Evolutionary conservation across 2,888 invertebrate genomes (phyloP), one percentile per base, ranked within the genome.

Genomic region (Timema cristinae): DNA sequence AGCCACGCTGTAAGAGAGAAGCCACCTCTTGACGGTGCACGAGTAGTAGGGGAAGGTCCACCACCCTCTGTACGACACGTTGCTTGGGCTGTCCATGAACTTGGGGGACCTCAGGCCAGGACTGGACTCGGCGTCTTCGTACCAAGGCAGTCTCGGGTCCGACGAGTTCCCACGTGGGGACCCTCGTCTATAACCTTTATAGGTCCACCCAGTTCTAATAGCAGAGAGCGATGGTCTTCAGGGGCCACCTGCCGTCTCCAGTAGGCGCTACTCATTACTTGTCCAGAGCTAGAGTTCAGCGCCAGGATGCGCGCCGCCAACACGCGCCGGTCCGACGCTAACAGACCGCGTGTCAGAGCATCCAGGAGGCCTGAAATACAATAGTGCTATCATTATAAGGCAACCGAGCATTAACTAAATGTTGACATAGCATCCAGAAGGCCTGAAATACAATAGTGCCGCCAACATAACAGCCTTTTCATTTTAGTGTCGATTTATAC

Each of bases 21-120:
- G 85, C 95, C 95, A 95, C 74, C 89, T 87, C 76, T 88, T 87
- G 50, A 88, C 86, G 73, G 87, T 87, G 82, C 95, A 95, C 76
- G 93, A 93, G 81, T 91, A 94, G 81, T 95, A 95, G 0, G 95
- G 95, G 78, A 88, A 90, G 16, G 94, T 95, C 95, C 95, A 95
- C 90, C 92, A 92, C 48, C 94, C 92, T 78, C 88, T 84, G 74
- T 86, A 86, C 73, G 88, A 86, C 73, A 86, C 84, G 70, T 87
- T 86, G n/a, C 86, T 85, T 15, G 88, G 87, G 68, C 88, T 86
- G 72, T 86, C 84, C 85, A 90, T 87, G 81, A 90, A 90, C 81
- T 90, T 90, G 32, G 89, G 87, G n/a, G 89, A 90, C 68, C 77
- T 76, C 76, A 78, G 77, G 75, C 77, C 78, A 73, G 73, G 73